Conservation (phyloP, 2,888 invertebrate species). For the Xylocampa areola region DNA sequence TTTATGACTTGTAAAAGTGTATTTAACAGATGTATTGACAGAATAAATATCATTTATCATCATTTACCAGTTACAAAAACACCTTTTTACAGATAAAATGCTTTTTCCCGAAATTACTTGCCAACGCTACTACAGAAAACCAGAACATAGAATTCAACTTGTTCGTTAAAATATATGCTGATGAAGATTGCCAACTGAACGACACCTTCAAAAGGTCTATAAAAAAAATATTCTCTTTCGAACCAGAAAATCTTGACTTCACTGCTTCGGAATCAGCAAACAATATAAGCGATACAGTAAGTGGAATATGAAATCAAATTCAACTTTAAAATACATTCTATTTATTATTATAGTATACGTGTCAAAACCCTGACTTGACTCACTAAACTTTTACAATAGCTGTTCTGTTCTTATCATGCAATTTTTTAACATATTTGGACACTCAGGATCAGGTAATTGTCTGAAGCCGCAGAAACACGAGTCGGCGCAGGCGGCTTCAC, state of each 20-base stretch:
- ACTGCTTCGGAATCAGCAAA: constrained; percentile 32
- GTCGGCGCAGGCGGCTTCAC: too few relatives aligned
- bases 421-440: too few relatives aligned
- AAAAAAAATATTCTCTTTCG: constrained; percentile 22
- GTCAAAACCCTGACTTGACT: too few relatives aligned
- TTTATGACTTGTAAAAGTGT: too few relatives aligned
- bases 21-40: too few relatives aligned
- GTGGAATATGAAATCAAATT: too few relatives aligned
- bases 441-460: too few relatives aligned
- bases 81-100: constrained; percentile 34
- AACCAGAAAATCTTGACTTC: constrained; percentile 49
- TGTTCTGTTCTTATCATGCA: too few relatives aligned
- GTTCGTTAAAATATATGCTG: constrained; percentile 43
- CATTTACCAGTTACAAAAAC: not conserved
- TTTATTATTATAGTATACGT: too few relatives aligned
- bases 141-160: constrained; percentile 16
- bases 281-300: constrained; percentile 47
- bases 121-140: constrained; percentile 6
- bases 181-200: constrained; percentile 23
- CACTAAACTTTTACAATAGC: too few relatives aligned
- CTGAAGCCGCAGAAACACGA: too few relatives aligned
- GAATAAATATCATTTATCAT: too few relatives aligned
- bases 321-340: not conserved
- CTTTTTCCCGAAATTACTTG: constrained; percentile 13
- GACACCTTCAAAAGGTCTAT: constrained; percentile 24